These are phyloP conservation scores for Terebella lapidaria DNA, from an alignment of 2,888 invertebrate genomes.

Conservation along the genomic window DNA sequence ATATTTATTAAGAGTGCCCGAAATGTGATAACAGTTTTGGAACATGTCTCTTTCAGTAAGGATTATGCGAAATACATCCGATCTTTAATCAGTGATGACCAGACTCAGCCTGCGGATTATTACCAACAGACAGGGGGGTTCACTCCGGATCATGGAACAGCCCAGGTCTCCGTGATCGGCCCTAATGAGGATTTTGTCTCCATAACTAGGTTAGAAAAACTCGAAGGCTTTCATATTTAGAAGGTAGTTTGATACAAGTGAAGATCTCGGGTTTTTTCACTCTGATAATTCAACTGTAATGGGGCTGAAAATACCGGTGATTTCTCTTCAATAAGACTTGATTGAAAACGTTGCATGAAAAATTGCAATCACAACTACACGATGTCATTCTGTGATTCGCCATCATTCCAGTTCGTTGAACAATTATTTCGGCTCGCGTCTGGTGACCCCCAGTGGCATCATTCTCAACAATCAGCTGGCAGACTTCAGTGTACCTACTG, in stretches of 20 bases:
- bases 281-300: no score
- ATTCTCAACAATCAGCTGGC: conserved; percentile 44
- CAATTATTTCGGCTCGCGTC: conserved; percentile 38
- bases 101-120: conserved; percentile 4
- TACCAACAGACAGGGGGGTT: conserved; percentile 5
- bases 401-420: conserved; percentile 12
- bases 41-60: not conserved
- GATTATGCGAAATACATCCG: conserved; percentile 19
- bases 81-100: conserved; percentile 21
- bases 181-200: conserved; percentile 46
- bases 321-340: no score
- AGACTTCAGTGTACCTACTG: conserved; percentile 29
- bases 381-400: no score
- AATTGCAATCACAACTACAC: no score
- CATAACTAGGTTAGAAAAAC: conserved; percentile 37
- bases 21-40: no score
- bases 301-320: no score
- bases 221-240: no score
- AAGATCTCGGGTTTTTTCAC: no score
- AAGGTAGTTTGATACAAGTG: no score
- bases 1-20: no score
- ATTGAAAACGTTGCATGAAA: no score
- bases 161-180: conserved; percentile 46
- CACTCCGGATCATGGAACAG: conserved; percentile 31
- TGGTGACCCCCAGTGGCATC: conserved; percentile 37